Evolutionary conservation across 2,797 vertebrate species (phyloP), one percentile per base, ranked within the genome.

Genomic region (Leptatherina wallacei): DNA sequence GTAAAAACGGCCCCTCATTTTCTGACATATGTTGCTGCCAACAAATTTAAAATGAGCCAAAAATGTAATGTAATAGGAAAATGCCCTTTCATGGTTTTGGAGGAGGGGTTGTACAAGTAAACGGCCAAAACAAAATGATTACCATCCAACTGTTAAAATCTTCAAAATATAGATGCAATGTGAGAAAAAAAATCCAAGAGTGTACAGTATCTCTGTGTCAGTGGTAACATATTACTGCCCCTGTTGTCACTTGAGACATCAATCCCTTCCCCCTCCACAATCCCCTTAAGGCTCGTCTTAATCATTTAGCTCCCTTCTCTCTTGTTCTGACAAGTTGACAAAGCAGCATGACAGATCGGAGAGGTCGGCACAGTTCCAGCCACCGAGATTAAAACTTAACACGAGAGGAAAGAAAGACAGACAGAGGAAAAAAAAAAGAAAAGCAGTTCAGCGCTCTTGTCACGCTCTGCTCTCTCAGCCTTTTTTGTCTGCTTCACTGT

Each of bases 321-420:
- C 61, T 72, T 32, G 14, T 36, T 29, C 77, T 78, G 88, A 85
- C 73, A 71, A 82, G 78, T 83, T 16, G 75, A 91, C 90, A 90
- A 85, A 86, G 89, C 78, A 56, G 71, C 57, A 3, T 82, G 89
- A 87, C 80, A 83, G 68, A 83, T 80, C 61, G 13, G 79, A 86
- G 68, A 80, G 35, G 60, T 47, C 42, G 87, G 85, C 88, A 82
- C 82, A 80, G 84, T 82, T 91, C 79, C 87, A 86, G 86, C 84
- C 84, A 57, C 3, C 16, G 7, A 80, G 82, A 88, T 87, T 84
- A 84, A 77, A 77, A 68, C 77, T 82, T 72, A 79, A 80, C 85
- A 85, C 64, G 64, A 82, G n/a, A 85, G 73, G 68, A 71, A 73
- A 65, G 51, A 72, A 42, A 78, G 62, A 69, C 2, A 3, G 58